Conservation (phyloP, 2,888 invertebrate species). For the Chrysolina americana region DNA sequence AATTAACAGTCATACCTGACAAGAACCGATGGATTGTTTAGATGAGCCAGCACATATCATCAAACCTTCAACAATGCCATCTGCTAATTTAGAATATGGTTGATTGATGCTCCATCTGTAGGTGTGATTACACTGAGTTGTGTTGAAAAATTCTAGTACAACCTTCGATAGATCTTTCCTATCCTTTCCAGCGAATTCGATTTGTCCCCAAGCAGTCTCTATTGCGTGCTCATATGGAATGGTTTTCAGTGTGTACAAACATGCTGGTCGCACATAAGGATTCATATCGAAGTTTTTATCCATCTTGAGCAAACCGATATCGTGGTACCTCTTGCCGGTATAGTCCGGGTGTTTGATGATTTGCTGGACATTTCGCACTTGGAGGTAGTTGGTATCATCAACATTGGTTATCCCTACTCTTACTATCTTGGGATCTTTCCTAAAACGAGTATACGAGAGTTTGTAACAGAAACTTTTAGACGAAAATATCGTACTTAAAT, state of each 20-base stretch:
- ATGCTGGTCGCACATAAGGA: constrained; percentile 70
- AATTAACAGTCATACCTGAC: constrained; percentile 65
- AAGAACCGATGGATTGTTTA: constrained; percentile 68
- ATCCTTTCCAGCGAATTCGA: constrained; percentile 56
- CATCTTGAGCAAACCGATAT: constrained; percentile 70
- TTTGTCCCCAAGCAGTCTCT: constrained; percentile 71
- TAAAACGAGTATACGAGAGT: constrained; percentile 51
- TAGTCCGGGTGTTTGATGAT: constrained; percentile 68
- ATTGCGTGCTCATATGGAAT: constrained; percentile 57
- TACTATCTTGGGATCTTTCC: constrained; percentile 67
- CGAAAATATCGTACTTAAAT: too few relatives aligned
- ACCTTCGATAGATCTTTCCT: constrained; percentile 69
- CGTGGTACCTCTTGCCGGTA: constrained; percentile 68
- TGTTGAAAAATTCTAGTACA: constrained; percentile 63
- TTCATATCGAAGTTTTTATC: constrained; percentile 63
- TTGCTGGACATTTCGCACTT: constrained; percentile 57
- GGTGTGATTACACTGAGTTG: constrained; percentile 64
- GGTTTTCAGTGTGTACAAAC: constrained; percentile 62
- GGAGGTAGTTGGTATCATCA: constrained; percentile 66
- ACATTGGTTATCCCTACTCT: constrained; percentile 70
- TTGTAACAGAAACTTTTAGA: too few relatives aligned
- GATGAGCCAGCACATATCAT: constrained; percentile 71
- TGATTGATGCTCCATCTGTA: constrained; percentile 55
- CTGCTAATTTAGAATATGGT: constrained; percentile 55
- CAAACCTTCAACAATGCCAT: constrained; percentile 65